Conservation (phyloP, 2,888 invertebrate genomes). For the Bombylius major region DNA sequence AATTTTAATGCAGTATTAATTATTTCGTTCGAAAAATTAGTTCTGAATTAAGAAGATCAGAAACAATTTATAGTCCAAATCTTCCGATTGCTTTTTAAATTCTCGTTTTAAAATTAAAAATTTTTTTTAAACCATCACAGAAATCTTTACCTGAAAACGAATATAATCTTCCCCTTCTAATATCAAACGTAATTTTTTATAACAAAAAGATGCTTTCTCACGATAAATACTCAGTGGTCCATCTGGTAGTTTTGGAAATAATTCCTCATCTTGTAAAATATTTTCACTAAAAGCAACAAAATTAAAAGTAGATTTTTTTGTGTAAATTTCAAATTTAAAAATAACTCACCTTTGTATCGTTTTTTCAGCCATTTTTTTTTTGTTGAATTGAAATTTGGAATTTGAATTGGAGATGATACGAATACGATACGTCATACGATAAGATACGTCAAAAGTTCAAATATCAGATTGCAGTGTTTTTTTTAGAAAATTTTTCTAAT, state of each 20-base stretch:
- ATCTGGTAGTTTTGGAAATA: conserved; percentile 45
- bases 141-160: conserved; percentile 38
- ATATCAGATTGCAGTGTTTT: too few species aligned
- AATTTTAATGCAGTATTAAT: too few species aligned
- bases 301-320: background rate
- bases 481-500: too few species aligned
- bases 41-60: too few species aligned
- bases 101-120: too few species aligned
- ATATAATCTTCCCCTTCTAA: conserved; percentile 42
- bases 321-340: background rate
- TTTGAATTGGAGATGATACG: too few species aligned
- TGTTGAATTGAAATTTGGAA: background rate
- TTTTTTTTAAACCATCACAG: too few species aligned
- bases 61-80: too few species aligned
- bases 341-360: background rate
- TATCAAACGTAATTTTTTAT: conserved; percentile 46
- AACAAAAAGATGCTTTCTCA: conserved; percentile 51
- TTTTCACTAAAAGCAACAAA: conserved; percentile 6
- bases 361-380: background rate
- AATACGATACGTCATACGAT: too few species aligned
- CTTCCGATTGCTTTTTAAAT: too few species aligned
- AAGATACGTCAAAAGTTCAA: too few species aligned
- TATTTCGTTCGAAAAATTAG: too few species aligned
- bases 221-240: conserved; percentile 54
- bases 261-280: conserved; percentile 29